A percentile compares a stretch with the other conserved stretches of the same genome.
These are phyloP conservation scores for Margarornis squamiger DNA, from an alignment of 2,797 vertebrate species.

Conservation along the genomic window DNA sequence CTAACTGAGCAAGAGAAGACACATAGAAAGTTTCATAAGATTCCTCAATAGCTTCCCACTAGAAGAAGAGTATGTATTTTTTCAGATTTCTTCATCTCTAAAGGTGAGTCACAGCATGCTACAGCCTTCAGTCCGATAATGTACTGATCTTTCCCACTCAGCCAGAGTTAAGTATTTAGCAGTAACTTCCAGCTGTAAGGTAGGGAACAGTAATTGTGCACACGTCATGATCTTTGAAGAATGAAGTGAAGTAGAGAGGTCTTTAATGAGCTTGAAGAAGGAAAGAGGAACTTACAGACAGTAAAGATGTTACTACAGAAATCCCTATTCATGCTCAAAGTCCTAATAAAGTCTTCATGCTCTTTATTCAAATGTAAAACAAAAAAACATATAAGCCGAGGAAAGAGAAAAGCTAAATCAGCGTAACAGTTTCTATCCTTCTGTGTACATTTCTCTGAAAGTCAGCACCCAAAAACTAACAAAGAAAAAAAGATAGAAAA, in stretches of 20 bases:
- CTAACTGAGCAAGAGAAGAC: background rate
- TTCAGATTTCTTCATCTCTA: conserved; percentile 18
- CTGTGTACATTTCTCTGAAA: background rate
- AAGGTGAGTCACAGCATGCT: background rate
- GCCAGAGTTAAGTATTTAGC: background rate
- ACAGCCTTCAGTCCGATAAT: conserved; percentile 4
- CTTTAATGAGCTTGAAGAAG: conserved; percentile 15
- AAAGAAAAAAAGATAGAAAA: background rate
- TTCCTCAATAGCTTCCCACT: conserved; percentile 14
- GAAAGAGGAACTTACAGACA: background rate
- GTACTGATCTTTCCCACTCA: conserved; percentile 20
- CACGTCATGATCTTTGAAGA: background rate
- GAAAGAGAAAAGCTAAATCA: background rate
- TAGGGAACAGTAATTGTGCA: background rate
- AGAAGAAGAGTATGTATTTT: background rate
- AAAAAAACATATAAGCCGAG: background rate
- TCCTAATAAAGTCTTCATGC: background rate
- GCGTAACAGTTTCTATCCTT: background rate
- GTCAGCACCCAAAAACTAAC: background rate
- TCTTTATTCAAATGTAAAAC: background rate
- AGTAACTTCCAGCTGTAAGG: conserved; percentile 10
- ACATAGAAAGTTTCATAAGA: background rate
- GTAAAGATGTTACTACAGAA: background rate
- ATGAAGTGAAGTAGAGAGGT: background rate
- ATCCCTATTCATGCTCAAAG: background rate